These are phyloP conservation scores for Agriopis leucophaearia DNA, from an alignment of 2,888 invertebrate genomes.

Conservation along the genomic window DNA sequence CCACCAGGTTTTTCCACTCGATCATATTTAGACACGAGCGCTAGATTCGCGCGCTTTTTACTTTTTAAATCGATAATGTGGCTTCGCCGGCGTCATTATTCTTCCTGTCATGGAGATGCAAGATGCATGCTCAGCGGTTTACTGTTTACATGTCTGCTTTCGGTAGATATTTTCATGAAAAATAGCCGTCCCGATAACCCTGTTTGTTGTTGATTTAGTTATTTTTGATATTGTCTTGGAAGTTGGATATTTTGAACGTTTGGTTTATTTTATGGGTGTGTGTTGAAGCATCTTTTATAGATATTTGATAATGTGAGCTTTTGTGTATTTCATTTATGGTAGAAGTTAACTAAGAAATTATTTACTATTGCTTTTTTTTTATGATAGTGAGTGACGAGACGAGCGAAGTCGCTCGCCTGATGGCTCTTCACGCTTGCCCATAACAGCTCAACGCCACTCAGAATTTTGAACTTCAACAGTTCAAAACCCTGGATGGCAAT, in stretches of 20 bases:
- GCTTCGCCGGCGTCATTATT: conserved; percentile 56
- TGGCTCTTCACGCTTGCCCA: no score
- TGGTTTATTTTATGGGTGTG: conserved; percentile 1
- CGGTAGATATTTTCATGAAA: conserved; percentile 39
- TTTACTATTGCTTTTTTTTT: no score
- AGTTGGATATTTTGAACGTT: conserved; percentile 3
- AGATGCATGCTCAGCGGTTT: conserved; percentile 58
- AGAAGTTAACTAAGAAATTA: no score
- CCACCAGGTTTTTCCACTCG: conserved; percentile 6
- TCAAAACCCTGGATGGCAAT: no score
- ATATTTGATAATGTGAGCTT: not conserved
- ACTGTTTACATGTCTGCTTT: conserved; percentile 53
- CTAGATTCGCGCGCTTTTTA: conserved; percentile 38
- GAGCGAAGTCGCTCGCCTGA: no score
- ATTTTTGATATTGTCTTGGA: conserved; percentile 17
- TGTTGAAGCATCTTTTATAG: not conserved
- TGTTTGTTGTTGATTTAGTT: conserved; percentile 15
- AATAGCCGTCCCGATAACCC: conserved; percentile 31
- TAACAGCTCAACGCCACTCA: no score
- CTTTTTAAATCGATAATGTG: conserved; percentile 56
- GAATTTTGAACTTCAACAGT: no score
- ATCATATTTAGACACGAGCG: conserved; percentile 6
- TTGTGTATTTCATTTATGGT: no score
- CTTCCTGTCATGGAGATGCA: conserved; percentile 54
- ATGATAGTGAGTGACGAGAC: no score